Evolutionary conservation across 2,888 invertebrate species (phyloP).

Genomic region (Tetranychus piercei): DNA sequence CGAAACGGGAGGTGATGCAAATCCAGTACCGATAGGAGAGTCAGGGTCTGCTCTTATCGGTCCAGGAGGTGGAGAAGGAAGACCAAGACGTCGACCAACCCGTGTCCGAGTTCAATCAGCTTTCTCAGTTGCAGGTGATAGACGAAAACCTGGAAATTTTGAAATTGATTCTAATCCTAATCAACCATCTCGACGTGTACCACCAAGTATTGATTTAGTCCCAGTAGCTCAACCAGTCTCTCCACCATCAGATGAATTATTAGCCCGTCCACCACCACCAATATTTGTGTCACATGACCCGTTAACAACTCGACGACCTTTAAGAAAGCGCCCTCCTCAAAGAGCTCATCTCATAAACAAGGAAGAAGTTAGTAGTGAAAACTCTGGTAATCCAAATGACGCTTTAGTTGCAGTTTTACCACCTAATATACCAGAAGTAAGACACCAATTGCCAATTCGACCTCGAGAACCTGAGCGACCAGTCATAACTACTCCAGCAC

Average conservation of each 20-base stretch:
- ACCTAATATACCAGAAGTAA: neutral
- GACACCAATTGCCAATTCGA: neutral
- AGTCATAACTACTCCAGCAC: neutral
- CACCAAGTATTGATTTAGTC: neutral
- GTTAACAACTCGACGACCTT: neutral
- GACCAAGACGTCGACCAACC: conserved; percentile 8
- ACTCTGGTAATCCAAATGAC: neutral
- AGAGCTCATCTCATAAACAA: conserved; percentile 7
- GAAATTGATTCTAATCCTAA: neutral
- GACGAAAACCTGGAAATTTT: neutral
- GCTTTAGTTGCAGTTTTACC: neutral
- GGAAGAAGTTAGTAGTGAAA: conserved; percentile 6
- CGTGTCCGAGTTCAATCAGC: conserved; percentile 20
- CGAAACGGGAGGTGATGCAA: neutral
- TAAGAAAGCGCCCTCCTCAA: conserved; percentile 7
- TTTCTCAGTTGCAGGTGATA: conserved; percentile 17
- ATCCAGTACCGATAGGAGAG: neutral
- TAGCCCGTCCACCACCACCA: neutral
- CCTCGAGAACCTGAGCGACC: neutral
- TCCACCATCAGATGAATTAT: neutral
- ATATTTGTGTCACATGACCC: neutral
- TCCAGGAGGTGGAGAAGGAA: neutral
- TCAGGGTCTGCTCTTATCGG: neutral
- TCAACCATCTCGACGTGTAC: neutral
- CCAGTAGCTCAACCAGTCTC: neutral